Conservation (phyloP, 2,797 vertebrate genomes). For the Trachurus trachurus region DNA sequence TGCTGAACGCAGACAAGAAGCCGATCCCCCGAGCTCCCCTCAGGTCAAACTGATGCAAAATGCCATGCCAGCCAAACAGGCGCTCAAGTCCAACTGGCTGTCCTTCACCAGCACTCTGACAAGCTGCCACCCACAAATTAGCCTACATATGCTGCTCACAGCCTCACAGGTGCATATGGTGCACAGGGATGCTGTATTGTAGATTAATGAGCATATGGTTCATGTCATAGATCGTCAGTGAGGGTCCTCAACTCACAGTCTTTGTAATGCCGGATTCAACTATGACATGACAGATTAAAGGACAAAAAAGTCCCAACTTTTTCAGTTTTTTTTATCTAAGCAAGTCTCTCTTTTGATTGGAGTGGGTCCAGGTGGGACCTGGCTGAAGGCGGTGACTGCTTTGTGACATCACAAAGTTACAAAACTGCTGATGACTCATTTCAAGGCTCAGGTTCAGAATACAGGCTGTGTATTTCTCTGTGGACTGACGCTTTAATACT, state of each 20-base stretch:
- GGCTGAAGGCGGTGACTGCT: too few relatives aligned
- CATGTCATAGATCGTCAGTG: slow-evolving; percentile 7
- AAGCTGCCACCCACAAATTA: slow-evolving; percentile 17
- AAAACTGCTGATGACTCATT: too few relatives aligned
- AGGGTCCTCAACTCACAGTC: neutral
- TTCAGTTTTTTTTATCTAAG: too few relatives aligned
- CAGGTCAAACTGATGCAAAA: slow-evolving; percentile 36
- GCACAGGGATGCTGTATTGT: slow-evolving; percentile 2
- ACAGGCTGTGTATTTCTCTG: too few relatives aligned
- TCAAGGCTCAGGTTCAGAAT: too few relatives aligned
- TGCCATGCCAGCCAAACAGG: neutral
- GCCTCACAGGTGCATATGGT: slow-evolving; percentile 3
- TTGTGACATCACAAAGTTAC: too few relatives aligned
- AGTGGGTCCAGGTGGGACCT: too few relatives aligned
- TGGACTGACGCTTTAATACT: too few relatives aligned
- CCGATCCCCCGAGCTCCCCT: slow-evolving; percentile 35
- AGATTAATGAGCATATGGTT: slow-evolving; percentile 30
- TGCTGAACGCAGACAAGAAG: slow-evolving; percentile 40
- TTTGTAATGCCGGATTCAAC: neutral
- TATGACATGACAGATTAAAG: neutral
- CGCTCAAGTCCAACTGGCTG: neutral
- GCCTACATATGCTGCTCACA: slow-evolving; percentile 1
- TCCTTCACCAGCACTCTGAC: slow-evolving; percentile 19
- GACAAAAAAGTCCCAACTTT: neutral
- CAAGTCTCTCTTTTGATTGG: too few relatives aligned